These are phyloP conservation scores for Pollimyrus isidori DNA, from an alignment of 2,113 vertebrate genomes.

Conservation along the genomic window DNA sequence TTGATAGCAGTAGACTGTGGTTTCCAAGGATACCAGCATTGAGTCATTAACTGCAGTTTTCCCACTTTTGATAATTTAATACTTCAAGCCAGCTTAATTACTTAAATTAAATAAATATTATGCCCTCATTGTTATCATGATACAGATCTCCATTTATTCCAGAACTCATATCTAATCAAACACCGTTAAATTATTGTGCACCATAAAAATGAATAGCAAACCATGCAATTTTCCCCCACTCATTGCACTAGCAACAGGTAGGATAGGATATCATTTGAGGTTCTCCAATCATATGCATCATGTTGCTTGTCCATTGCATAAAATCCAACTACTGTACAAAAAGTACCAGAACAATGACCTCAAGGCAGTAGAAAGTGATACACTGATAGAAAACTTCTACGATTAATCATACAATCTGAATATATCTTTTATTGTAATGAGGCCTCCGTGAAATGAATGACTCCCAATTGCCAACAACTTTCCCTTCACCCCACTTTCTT, in stretches of 20 bases:
- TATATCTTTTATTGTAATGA: neutral
- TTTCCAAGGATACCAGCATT: conserved; percentile 55
- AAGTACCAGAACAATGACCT: neutral
- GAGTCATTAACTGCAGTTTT: conserved; percentile 34
- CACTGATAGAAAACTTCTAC: neutral
- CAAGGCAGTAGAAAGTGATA: neutral
- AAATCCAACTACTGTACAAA: neutral
- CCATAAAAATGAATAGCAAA: neutral
- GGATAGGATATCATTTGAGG: neutral
- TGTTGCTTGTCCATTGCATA: neutral
- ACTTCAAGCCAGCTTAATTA: conserved; percentile 47
- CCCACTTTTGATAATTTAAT: conserved; percentile 35
- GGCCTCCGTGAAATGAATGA: neutral
- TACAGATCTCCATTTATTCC: conserved; percentile 31
- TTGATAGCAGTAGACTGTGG: conserved; percentile 37
- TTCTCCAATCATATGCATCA: neutral
- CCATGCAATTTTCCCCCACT: neutral
- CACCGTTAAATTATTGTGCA: conserved; percentile 26
- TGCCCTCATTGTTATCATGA: conserved; percentile 28
- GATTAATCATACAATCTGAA: neutral
- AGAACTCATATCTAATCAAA: conserved; percentile 29
- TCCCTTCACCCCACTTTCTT: neutral
- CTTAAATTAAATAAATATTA: conserved; percentile 38
- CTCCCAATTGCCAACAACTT: neutral
- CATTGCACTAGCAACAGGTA: neutral